These are phyloP conservation scores for Chouioia cunea DNA, from an alignment of 2,888 invertebrate species.

Conservation along the genomic window DNA sequence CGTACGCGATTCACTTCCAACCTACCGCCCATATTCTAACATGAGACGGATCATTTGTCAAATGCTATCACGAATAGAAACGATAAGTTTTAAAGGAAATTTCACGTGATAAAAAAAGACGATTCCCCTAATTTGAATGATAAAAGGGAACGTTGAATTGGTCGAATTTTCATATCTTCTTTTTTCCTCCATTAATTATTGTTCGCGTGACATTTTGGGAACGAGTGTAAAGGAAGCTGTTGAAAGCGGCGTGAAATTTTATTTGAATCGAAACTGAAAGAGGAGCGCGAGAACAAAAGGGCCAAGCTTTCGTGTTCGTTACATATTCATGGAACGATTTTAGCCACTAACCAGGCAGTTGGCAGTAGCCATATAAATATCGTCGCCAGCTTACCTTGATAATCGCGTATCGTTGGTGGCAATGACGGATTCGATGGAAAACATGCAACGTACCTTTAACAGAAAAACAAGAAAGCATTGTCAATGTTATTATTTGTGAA, in stretches of 20 bases:
- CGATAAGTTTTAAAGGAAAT: too few species aligned
- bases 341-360: not conserved
- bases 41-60: too few species aligned
- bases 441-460: conserved; percentile 26
- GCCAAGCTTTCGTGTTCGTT: conserved; percentile 2
- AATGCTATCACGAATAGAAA: too few species aligned
- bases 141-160: too few species aligned
- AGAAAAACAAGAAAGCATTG: not conserved
- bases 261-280: not conserved
- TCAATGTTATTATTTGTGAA: too few species aligned
- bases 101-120: too few species aligned
- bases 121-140: too few species aligned
- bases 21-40: too few species aligned
- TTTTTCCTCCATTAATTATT: too few species aligned
- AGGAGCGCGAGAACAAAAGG: conserved; percentile 16
- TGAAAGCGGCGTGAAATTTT: not conserved
- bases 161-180: too few species aligned
- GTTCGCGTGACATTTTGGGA: not conserved
- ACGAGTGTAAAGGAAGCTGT: not conserved
- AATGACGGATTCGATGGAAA: not conserved
- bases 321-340: conserved; percentile 26
- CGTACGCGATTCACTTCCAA: too few species aligned
- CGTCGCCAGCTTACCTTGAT: not conserved
- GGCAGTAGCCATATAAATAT: not conserved
- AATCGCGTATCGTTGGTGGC: too few species aligned